phyloP scores from a whole-genome alignment of 2,797 vertebrate genomes.

The Mormyrops attenuatus region DNA sequence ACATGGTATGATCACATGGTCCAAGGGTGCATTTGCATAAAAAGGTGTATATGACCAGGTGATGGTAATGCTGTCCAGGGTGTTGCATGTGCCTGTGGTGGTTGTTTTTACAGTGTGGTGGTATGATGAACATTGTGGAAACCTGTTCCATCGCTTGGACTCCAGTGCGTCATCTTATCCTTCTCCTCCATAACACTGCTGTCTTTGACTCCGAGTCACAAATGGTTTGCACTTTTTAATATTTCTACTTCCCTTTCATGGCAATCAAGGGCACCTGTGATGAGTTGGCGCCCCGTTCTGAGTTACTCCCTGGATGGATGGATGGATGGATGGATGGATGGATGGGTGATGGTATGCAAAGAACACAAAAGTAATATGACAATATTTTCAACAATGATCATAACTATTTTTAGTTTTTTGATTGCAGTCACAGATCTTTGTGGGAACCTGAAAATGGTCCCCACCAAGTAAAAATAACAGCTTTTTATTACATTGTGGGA shows the following conservation, averaged over 20 bases:
- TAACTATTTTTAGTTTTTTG: background rate
- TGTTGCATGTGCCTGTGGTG: background rate
- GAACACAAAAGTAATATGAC: background rate
- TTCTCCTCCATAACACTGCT: background rate
- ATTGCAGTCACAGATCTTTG: no score
- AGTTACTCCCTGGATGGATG: background rate
- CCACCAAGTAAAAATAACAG: no score
- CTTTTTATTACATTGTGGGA: no score
- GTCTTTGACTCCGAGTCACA: background rate
- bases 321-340: background rate
- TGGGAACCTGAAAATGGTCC: no score
- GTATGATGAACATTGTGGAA: background rate
- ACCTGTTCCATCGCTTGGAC: background rate
- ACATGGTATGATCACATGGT: background rate
- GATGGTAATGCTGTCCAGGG: background rate
- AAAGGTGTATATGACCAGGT: background rate
- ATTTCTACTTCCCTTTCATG: background rate
- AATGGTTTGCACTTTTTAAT: background rate
- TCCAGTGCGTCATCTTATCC: background rate
- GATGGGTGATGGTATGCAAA: background rate
- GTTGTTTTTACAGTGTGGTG: background rate
- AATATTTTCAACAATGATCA: background rate
- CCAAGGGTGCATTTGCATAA: background rate
- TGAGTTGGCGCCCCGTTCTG: background rate
- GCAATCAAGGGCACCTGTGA: background rate